Base-by-base conservation (phyloP, 2,888 invertebrate genomes). In the Orthonevra nobilis region DNA sequence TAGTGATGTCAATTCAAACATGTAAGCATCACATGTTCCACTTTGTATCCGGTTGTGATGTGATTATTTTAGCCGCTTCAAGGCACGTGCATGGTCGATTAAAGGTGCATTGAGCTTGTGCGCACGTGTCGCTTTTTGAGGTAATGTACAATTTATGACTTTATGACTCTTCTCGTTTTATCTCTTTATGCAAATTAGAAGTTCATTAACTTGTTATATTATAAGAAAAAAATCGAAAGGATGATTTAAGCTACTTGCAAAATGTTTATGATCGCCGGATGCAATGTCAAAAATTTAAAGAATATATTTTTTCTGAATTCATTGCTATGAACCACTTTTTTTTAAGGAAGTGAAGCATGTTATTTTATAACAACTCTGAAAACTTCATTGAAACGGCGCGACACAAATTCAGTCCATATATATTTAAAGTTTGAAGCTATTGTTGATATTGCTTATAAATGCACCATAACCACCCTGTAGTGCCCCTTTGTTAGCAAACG, bases 61-160 rank as follows among this genome's bases (percentile, higher is more conserved):
- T 58, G 42, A 58, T 50, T 60, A 46, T 46, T 66, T 23, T 50
- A 12, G n/a, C n/a, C n/a, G n/a, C n/a, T n/a, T n/a, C n/a, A n/a
- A n/a, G n/a, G n/a, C n/a, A 50, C 50, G 63, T 40, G 28, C 12
- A 26, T 7, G 23, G 26, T 30, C 14, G n/a, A 4, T n/a, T 14
- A n/a, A 20, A 20, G 15, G 15, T 46, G 2, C 4, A 10, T 15
- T 17, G 2, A 17, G 30, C 14, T 9, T 30, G 28, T 14, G 12
- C 14, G 20, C 58, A 42, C 58, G 58, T 58, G 58, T 56, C 12
- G 12, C 4, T 4, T 15, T n/a, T 38, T 20, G 34, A 4, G 32
- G 12, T 15, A n/a, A n/a, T n/a, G n/a, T 52, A 15, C 1, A 20
- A 1, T 36, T 36, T n/a, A n/a, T n/a, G n/a, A 9, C 15, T 14